Evolutionary conservation across 1,140 invertebrate genomes (phyloP), one percentile per base, ranked within the genome.

Genomic region (Bombus pascuorum): DNA sequence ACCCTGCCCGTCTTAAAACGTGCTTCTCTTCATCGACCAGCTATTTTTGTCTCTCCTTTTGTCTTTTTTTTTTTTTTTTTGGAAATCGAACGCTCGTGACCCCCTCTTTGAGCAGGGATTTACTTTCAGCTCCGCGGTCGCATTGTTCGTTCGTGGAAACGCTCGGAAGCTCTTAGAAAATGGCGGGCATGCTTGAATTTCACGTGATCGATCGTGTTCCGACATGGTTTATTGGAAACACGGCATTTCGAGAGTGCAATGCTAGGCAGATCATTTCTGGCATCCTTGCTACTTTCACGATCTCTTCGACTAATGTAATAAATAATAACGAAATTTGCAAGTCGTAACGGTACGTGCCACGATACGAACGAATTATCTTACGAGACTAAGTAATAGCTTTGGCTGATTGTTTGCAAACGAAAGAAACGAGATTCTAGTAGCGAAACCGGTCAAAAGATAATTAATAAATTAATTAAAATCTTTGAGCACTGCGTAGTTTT

Each of bases 151-250:
- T n/a, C n/a, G 28, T 39, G 72, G 59, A 83, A 68, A 66, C 39
- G 81, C 32, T 83, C 18, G 42, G 44, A 39, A 53, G 72, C 42
- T 25, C 18, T 66, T 37, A 59, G 72, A 66, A 65, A 76, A 65
- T 66, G 44, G 72, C n/a, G 42, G 44, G 73, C 65, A 42, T 28
- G 81, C 25, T 83, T 83, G 59, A 66, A 71, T 77, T 83, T 77
- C 72, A 47, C 62, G 73, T 57, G 65, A 83, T 77, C 73, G 81
- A 83, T 83, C 59, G 81, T 76, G 28, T 77, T 15, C 34, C 42
- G 73, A 34, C 53, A 25, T 25, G 72, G 73, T 77, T 83, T 83
- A 77, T 57, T 57, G 81, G 62, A 57, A 83, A 74, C 73, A 57
- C 44, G 81, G 73, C 22, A 53, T 44, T 77, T 57, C 73, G 6